Percentiles rank a stretch among this genome's conserved stretches.
phyloP scores from a whole-genome alignment of 2,113 vertebrate genomes.

The Bubalus kerabau region DNA sequence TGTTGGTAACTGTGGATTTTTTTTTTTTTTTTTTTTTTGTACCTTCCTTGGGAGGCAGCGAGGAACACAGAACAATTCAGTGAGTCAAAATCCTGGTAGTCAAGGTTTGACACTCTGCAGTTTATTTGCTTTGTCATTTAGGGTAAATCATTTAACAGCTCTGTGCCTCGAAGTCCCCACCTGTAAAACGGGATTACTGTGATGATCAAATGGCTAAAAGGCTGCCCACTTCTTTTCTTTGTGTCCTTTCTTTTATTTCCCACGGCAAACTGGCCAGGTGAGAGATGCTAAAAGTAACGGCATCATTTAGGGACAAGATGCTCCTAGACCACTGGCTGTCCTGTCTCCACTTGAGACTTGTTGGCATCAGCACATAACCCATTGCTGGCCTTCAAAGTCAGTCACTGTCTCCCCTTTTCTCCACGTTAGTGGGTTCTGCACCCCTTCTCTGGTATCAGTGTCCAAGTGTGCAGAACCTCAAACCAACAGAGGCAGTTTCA shows the following conservation, averaged over 20 bases:
- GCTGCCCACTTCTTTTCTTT: neutral
- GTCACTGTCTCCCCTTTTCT: neutral
- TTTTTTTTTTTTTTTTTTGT: neutral
- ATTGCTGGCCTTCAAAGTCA: neutral
- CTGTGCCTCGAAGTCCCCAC: neutral
- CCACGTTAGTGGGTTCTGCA: neutral
- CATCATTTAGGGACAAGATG: neutral
- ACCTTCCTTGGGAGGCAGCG: neutral
- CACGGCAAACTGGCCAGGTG: no score
- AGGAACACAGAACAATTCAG: neutral
- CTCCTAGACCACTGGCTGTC: neutral
- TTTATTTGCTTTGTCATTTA: neutral
- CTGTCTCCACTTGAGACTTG: neutral
- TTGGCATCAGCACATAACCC: neutral
- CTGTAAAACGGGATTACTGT: neutral
- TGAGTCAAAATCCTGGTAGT: neutral
- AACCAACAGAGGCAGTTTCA: neutral
- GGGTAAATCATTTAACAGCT: neutral
- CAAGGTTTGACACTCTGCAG: neutral
- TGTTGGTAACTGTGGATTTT: neutral
- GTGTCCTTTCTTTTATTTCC: neutral
- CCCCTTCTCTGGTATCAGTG: no score
- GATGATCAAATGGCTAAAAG: neutral
- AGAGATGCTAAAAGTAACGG: neutral
- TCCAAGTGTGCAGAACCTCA: neutral